Evolutionary conservation across 2,797 vertebrate species (phyloP).

Genomic region (Typhlichthys subterraneus): DNA sequence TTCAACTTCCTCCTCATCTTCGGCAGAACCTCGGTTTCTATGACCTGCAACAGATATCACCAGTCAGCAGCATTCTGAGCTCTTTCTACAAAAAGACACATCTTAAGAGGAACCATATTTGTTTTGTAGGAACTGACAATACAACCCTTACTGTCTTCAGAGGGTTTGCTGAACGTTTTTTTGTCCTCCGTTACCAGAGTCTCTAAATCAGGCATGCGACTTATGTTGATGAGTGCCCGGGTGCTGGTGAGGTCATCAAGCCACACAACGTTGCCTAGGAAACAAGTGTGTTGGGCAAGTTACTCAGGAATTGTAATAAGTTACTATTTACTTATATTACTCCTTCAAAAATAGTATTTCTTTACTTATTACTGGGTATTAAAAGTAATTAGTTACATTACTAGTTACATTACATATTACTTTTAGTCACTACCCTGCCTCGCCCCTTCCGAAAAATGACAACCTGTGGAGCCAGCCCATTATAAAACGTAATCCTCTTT

Average conservation of each 20-base stretch:
- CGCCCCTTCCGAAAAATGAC: too few relatives aligned
- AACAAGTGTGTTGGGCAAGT: slow-evolving; percentile 11
- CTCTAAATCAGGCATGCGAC: slow-evolving; percentile 83
- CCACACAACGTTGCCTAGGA: slow-evolving; percentile 95
- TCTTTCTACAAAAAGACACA: too few relatives aligned
- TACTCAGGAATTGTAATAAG: too few relatives aligned
- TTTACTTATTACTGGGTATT: too few relatives aligned
- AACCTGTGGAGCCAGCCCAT: too few relatives aligned
- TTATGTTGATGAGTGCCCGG: slow-evolving; percentile 91
- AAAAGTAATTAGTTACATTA: too few relatives aligned
- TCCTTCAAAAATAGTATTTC: too few relatives aligned
- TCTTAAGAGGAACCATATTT: background rate
- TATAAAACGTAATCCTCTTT: too few relatives aligned
- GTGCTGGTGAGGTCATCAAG: slow-evolving; percentile 92
- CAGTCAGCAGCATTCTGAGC: background rate
- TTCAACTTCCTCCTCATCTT: slow-evolving; percentile 82
- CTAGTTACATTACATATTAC: too few relatives aligned
- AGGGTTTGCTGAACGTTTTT: slow-evolving; percentile 62
- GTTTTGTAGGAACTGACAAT: background rate
- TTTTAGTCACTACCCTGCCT: too few relatives aligned
- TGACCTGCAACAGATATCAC: slow-evolving; percentile 39
- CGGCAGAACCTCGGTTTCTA: slow-evolving; percentile 54
- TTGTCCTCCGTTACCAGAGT: slow-evolving; percentile 65
- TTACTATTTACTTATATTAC: too few relatives aligned
- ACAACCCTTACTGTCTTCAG: slow-evolving; percentile 60